phyloP scores from a whole-genome alignment of 1,140 invertebrate genomes.

The Drosophila lacteicornis region DNA sequence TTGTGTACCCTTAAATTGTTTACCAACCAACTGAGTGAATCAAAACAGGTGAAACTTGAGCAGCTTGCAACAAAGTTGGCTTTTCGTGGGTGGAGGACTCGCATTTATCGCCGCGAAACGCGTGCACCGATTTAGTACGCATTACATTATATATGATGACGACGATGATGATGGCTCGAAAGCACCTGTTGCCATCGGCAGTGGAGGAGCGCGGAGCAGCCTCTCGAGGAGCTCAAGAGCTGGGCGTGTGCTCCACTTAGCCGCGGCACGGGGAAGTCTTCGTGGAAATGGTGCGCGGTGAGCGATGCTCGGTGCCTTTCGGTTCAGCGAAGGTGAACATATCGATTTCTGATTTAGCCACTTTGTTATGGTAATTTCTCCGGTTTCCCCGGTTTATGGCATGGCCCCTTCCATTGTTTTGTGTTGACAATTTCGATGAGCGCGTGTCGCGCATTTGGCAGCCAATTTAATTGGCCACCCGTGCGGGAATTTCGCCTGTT shows the following conservation, averaged over 20 bases:
- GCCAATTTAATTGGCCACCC: conserved; percentile 62
- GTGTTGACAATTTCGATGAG: conserved; percentile 31
- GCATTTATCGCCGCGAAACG: conserved; percentile 37
- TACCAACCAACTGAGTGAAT: conserved; percentile 16
- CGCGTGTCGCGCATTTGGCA: conserved; percentile 64
- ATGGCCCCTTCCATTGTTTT: conserved; percentile 3
- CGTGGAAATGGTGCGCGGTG: neutral
- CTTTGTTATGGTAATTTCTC: conserved; percentile 68
- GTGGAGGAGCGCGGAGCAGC: conserved; percentile 15
- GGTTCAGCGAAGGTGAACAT: conserved; percentile 47
- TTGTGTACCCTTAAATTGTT: neutral
- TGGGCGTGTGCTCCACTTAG: conserved; percentile 46
- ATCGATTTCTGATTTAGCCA: conserved; percentile 66
- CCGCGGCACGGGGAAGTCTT: conserved; percentile 8
- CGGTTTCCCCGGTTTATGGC: conserved; percentile 4
- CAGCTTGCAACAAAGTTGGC: conserved; percentile 18
- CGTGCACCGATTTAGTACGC: conserved; percentile 61
- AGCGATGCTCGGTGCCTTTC: conserved; percentile 14
- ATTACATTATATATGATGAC: conserved; percentile 41
- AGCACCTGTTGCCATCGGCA: conserved; percentile 49
- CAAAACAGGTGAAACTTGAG: conserved; percentile 12
- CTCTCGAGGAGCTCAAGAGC: conserved; percentile 40
- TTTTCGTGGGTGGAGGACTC: conserved; percentile 5
- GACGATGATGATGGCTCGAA: conserved; percentile 6
- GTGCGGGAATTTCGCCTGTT: conserved; percentile 41